Percentiles rank a stretch among this genome's conserved stretches.
Evolutionary conservation across 2,113 vertebrate genomes (phyloP).

Genomic region (Mus spicilegus): DNA sequence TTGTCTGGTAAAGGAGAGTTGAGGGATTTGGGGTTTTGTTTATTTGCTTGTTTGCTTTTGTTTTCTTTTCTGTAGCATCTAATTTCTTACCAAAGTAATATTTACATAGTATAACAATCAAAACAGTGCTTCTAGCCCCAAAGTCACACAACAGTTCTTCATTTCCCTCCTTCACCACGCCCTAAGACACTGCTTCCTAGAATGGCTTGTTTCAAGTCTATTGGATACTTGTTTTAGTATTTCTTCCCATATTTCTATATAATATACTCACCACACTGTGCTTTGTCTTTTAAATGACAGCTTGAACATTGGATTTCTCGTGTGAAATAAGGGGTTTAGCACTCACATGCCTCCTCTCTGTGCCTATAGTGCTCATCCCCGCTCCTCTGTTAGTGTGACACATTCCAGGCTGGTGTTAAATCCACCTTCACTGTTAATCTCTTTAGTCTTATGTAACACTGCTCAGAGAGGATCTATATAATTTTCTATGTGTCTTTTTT

Average conservation of each 20-base stretch:
- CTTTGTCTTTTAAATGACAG: background rate
- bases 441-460: background rate
- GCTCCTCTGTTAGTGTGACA: background rate
- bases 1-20: background rate
- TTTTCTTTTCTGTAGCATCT: conserved; percentile 34
- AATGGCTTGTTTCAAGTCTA: background rate
- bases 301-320: background rate
- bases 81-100: background rate
- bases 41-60: too few relatives aligned
- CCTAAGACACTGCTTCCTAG: background rate
- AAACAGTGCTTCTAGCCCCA: background rate
- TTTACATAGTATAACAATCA: background rate
- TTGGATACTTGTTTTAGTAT: background rate
- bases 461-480: background rate
- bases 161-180: rapidly evolving
- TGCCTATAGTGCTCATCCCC: too few relatives aligned
- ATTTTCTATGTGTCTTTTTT: background rate
- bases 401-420: background rate
- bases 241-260: background rate
- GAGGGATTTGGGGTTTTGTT: too few relatives aligned
- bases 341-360: background rate
- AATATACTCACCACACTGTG: background rate
- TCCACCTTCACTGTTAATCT: background rate
- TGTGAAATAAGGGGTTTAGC: background rate
- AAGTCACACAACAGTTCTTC: too few relatives aligned